These are phyloP conservation scores for Drosophila mimica DNA, from an alignment of 2,888 invertebrate species.

Conservation along the genomic window DNA sequence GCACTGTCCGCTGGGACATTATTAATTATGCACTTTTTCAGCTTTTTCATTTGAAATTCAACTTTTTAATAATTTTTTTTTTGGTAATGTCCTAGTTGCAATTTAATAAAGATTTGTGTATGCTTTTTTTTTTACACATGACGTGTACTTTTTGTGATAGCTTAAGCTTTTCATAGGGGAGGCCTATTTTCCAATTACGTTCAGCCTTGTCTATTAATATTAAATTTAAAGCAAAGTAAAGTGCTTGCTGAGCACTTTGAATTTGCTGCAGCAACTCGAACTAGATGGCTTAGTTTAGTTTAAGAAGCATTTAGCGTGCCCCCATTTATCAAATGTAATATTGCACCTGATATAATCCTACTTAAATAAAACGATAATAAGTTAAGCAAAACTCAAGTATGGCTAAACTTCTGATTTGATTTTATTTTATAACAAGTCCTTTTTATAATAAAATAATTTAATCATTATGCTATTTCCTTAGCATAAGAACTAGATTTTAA, in stretches of 20 bases:
- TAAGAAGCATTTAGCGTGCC: neutral
- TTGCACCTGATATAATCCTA: neutral
- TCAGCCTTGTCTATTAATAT: conserved; percentile 10
- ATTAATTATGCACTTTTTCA: neutral
- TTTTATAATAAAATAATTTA: too few relatives aligned
- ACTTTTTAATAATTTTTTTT: neutral
- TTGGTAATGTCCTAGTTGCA: neutral
- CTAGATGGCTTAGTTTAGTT: neutral
- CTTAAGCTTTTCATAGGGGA: neutral
- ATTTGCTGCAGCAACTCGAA: neutral
- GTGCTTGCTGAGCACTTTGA: neutral
- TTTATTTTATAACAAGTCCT: neutral
- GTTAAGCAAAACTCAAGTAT: neutral
- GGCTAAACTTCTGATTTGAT: neutral
- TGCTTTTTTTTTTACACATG: neutral
- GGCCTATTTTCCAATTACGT: conserved; percentile 9
- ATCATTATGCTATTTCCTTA: neutral
- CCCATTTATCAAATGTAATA: neutral
- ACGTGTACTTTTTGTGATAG: neutral
- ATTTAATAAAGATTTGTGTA: neutral
- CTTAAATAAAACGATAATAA: neutral
- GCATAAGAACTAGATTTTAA: neutral
- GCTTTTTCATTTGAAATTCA: neutral
- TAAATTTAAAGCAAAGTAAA: conserved; percentile 17
- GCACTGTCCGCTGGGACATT: conserved; percentile 22